These are phyloP conservation scores for Tipula confusa DNA, from an alignment of 2,888 invertebrate species.

Conservation along the genomic window DNA sequence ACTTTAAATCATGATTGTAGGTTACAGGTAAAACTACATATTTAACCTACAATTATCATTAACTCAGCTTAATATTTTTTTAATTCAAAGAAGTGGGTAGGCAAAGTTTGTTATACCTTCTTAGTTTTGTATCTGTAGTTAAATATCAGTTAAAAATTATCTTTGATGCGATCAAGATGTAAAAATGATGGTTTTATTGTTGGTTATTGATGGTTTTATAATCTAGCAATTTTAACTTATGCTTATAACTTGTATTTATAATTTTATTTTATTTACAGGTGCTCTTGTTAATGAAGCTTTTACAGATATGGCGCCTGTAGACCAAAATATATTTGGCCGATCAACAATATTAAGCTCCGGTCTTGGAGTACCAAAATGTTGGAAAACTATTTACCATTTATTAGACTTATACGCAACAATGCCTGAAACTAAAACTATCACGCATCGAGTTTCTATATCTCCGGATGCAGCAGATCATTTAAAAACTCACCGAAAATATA, in stretches of 20 bases:
- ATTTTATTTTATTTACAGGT: background rate
- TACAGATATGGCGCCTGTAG: slow-evolving; percentile 26
- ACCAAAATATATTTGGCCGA: slow-evolving; percentile 39
- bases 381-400: slow-evolving; percentile 90
- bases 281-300: slow-evolving; percentile 32
- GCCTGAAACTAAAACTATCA: slow-evolving; percentile 91
- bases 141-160: too few relatives aligned
- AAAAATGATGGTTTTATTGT: too few relatives aligned
- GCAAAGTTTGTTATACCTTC: too few relatives aligned
- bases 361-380: slow-evolving; percentile 67
- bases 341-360: slow-evolving; percentile 45
- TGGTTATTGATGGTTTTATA: too few relatives aligned
- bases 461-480: slow-evolving; percentile 67
- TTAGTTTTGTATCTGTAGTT: too few relatives aligned
- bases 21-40: too few relatives aligned
- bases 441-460: slow-evolving; percentile 69
- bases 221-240: too few relatives aligned
- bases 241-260: too few relatives aligned
- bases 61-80: too few relatives aligned
- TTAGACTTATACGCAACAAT: slow-evolving; percentile 89
- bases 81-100: too few relatives aligned
- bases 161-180: too few relatives aligned
- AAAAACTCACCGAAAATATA: slow-evolving; percentile 58
- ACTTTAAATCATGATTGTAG: background rate
- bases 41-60: too few relatives aligned